Percentiles rank a stretch among this genome's conserved stretches.
phyloP scores from a whole-genome alignment of 2,113 vertebrate species.

The Sisor rabdophorus region DNA sequence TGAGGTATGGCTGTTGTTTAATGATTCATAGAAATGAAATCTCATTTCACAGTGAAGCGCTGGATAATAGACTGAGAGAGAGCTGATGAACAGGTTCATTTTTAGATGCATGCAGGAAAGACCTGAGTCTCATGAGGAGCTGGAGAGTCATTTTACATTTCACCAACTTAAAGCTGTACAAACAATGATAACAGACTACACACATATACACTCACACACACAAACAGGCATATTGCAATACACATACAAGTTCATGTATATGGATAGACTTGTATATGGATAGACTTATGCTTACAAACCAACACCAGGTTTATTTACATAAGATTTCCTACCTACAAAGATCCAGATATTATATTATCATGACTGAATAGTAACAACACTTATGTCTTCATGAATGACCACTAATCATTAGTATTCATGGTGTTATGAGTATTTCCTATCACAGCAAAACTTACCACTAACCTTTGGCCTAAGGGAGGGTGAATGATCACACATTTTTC shows the following conservation, averaged over 20 bases:
- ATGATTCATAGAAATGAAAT: slow-evolving; percentile 43
- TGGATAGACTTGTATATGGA: neutral
- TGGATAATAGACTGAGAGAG: slow-evolving; percentile 36
- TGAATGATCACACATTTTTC: neutral
- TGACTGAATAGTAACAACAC: neutral
- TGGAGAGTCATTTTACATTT: neutral
- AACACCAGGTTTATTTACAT: neutral
- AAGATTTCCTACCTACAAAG: neutral
- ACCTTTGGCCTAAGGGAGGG: neutral
- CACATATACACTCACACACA: neutral
- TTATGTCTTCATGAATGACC: neutral
- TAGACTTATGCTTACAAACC: neutral
- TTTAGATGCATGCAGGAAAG: slow-evolving; percentile 14
- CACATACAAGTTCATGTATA: too few species aligned
- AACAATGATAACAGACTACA: neutral
- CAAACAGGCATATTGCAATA: neutral
- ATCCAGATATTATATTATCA: neutral
- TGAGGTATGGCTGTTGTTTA: slow-evolving; percentile 37
- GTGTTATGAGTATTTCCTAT: neutral
- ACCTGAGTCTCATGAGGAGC: slow-evolving; percentile 6
- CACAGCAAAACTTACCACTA: neutral
- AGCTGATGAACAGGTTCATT: slow-evolving; percentile 33
- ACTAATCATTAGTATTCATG: neutral
- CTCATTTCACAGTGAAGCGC: slow-evolving; percentile 39
- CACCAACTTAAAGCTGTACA: neutral